Percentiles rank a stretch among this genome's conserved stretches.
These are phyloP conservation scores for Dendrophyllia cribrosa DNA, from an alignment of 64 coral and sea anemone species.

Conservation along the genomic window DNA sequence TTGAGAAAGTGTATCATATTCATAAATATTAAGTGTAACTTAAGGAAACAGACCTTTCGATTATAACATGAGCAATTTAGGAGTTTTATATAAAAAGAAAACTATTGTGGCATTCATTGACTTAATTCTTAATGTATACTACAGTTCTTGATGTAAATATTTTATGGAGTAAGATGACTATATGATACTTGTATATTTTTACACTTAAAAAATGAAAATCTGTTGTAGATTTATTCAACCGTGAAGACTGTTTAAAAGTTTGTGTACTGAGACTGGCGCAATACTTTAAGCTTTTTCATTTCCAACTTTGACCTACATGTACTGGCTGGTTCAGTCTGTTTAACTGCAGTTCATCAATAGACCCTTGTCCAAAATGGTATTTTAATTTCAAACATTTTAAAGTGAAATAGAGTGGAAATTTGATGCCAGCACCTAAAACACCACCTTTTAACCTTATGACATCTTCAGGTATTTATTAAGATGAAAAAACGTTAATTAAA, in stretches of 20 bases:
- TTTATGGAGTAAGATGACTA: conserved; percentile 60
- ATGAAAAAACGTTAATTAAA: background rate
- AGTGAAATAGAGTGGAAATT: background rate
- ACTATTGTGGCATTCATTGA: conserved; percentile 20
- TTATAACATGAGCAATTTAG: conserved; percentile 19
- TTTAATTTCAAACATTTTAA: background rate
- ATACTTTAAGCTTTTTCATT: background rate
- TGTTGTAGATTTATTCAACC: conserved; percentile 45
- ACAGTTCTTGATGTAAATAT: conserved; percentile 45
- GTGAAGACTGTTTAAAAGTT: background rate
- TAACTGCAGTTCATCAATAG: background rate
- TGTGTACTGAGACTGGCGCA: conserved; percentile 29
- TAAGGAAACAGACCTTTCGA: conserved; percentile 17
- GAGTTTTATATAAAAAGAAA: conserved; percentile 53
- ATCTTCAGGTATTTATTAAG: background rate
- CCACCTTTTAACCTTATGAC: background rate
- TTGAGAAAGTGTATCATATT: conserved; percentile 40
- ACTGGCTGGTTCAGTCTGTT: conserved; percentile 34
- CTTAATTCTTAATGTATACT: conserved; percentile 64
- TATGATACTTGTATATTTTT: conserved; percentile 67
- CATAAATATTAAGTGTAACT: conserved; percentile 54
- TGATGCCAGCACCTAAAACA: background rate
- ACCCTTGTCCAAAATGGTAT: background rate
- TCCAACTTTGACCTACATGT: background rate
- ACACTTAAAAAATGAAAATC: conserved; percentile 46